Percentiles rank a stretch among this genome's conserved stretches.
phyloP scores from a whole-genome alignment of 2,797 vertebrate genomes.

The Eptatretus atami region DNA sequence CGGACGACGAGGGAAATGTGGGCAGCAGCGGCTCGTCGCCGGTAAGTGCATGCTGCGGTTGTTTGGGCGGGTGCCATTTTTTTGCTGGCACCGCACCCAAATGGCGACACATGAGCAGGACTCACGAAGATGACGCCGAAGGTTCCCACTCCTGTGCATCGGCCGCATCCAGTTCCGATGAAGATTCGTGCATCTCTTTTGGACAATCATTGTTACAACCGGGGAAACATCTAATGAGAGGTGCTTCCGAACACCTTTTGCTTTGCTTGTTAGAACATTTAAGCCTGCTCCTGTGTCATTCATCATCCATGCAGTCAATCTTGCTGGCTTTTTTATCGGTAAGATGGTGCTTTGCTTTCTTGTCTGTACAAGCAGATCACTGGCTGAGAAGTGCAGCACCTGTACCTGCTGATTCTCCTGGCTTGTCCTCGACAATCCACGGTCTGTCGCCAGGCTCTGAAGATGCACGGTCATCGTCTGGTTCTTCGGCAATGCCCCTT shows the following conservation, averaged over 20 bases:
- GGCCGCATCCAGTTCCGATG: conserved; percentile 38
- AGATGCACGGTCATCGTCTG: too few species aligned
- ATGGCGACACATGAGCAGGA: conserved; percentile 42
- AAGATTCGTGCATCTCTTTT: conserved; percentile 62
- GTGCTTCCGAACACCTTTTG: too few species aligned
- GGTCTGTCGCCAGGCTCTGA: conserved; percentile 9
- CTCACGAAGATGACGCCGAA: conserved; percentile 25
- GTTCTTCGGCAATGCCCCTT: conserved; percentile 31
- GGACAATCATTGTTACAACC: conserved; percentile 79
- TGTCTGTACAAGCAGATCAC: conserved; percentile 6
- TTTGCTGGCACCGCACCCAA: conserved; percentile 47
- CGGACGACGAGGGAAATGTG: conserved; percentile 39
- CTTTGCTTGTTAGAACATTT: too few species aligned
- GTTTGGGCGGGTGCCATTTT: conserved; percentile 80
- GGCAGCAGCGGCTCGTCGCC: conserved; percentile 32
- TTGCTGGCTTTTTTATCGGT: too few species aligned
- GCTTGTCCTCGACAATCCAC: conserved; percentile 72
- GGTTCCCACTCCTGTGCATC: conserved; percentile 64
- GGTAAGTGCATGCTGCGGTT: conserved; percentile 26
- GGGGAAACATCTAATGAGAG: conserved; percentile 39
- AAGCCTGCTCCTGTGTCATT: too few species aligned
- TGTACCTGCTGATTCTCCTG: conserved; percentile 57
- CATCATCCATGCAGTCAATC: too few species aligned
- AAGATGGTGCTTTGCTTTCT: too few species aligned
- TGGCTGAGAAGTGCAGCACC: conserved; percentile 39